These are phyloP conservation scores for Cheilosia variabilis DNA, from an alignment of 2,888 invertebrate genomes.

Conservation along the genomic window DNA sequence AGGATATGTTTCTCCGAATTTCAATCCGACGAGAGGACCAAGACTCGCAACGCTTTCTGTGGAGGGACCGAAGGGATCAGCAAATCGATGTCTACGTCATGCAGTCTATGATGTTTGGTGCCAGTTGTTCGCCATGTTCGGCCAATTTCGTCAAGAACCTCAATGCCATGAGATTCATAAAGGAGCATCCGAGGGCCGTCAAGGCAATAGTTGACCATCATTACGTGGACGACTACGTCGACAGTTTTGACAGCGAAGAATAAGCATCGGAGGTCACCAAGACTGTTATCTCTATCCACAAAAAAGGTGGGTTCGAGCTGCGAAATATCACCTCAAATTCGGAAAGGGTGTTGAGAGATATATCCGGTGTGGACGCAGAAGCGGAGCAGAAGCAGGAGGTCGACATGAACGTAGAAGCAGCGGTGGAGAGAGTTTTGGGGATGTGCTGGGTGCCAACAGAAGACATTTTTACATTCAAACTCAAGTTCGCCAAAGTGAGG, in stretches of 20 bases:
- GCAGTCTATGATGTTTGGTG: constrained; percentile 24
- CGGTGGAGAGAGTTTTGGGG: neutral
- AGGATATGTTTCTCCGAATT: neutral
- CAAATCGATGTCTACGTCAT: constrained; percentile 3
- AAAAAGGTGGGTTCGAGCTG: no score
- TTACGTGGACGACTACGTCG: no score
- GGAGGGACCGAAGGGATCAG: neutral
- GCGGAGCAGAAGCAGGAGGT: no score
- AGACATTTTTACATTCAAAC: neutral
- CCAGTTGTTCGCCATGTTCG: neutral
- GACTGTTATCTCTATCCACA: no score
- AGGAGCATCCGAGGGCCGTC: no score
- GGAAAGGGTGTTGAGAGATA: no score
- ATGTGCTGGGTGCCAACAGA: neutral
- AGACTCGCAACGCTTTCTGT: constrained; percentile 9
- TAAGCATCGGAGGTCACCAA: no score
- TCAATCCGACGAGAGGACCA: neutral
- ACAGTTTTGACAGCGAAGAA: no score
- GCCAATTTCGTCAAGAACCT: neutral
- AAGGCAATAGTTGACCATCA: neutral
- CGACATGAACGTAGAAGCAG: neutral
- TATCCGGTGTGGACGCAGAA: no score
- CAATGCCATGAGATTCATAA: neutral
- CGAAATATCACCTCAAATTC: no score
- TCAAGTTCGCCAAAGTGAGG: neutral